Evolutionary conservation across 2,113 vertebrate genomes (phyloP).

Genomic region (Nymphicus hollandicus): DNA sequence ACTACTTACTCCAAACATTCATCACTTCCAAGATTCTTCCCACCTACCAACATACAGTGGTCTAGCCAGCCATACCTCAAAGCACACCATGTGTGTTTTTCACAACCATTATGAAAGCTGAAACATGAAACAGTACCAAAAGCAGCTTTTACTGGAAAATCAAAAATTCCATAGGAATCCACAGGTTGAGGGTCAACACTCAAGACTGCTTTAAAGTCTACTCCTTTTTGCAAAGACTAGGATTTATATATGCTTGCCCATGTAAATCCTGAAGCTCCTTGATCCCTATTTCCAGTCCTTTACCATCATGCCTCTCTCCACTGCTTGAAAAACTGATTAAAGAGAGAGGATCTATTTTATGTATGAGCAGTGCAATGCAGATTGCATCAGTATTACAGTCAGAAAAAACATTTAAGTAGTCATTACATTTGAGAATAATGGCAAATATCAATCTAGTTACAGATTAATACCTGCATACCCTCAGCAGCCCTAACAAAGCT

Average conservation of each 20-base stretch:
- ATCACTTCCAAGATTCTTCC: neutral
- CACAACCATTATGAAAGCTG: neutral
- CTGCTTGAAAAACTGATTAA: neutral
- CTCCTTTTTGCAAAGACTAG: neutral
- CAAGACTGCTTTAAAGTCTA: neutral
- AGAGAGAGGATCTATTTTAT: neutral
- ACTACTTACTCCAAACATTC: neutral
- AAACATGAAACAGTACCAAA: neutral
- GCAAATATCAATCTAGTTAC: neutral
- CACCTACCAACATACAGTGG: neutral
- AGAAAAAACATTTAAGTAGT: neutral
- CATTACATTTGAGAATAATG: neutral
- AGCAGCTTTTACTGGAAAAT: neutral
- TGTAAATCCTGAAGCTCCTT: neutral
- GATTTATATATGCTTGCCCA: neutral
- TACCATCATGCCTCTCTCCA: neutral
- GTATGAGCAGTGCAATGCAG: neutral
- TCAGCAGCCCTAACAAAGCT: neutral
- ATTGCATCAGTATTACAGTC: neutral
- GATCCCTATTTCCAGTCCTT: neutral
- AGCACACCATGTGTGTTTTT: neutral
- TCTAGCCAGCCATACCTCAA: neutral
- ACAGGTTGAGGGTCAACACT: neutral
- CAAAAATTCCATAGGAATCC: neutral
- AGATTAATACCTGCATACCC: neutral